A percentile compares a stretch with the other conserved stretches of the same genome.
phyloP scores from a whole-genome alignment of 2,113 vertebrate species.

The Lanius collurio region DNA sequence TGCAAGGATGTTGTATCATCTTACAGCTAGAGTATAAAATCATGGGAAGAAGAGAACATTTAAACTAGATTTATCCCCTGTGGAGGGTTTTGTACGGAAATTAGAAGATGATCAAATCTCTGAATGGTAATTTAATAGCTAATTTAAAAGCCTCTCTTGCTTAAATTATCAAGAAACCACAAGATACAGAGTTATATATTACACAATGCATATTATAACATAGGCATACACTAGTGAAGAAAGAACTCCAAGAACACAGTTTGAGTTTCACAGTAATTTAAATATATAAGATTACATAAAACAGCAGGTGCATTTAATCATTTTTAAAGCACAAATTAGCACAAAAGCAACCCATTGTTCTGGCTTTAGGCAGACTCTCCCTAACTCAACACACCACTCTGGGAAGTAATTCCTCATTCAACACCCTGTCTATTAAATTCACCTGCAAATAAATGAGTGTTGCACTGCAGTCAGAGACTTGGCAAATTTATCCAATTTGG shows the following conservation, averaged over 20 bases:
- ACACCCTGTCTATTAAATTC: constrained; percentile 40
- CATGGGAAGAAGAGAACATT: constrained; percentile 7
- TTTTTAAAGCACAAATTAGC: constrained; percentile 31
- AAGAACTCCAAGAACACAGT: background rate
- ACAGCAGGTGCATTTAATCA: constrained; percentile 16
- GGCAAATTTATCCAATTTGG: constrained; percentile 34
- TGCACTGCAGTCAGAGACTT: background rate
- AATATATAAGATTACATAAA: constrained; percentile 11
- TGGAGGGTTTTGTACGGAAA: constrained; percentile 28
- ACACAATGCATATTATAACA: background rate
- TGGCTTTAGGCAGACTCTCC: background rate
- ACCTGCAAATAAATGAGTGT: constrained; percentile 30
- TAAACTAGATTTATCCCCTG: constrained; percentile 54
- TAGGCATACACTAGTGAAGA: background rate
- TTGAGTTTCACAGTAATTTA: constrained; percentile 8
- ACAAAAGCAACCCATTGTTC: constrained; percentile 21
- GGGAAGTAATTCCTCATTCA: constrained; percentile 38
- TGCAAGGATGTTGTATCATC: background rate
- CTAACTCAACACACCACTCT: background rate
- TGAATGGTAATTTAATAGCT: constrained; percentile 64
- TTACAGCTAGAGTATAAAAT: constrained; percentile 11
- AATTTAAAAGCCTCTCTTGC: constrained; percentile 41
- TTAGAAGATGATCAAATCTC: constrained; percentile 57
- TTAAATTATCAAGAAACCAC: constrained; percentile 48
- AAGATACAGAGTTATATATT: background rate